phyloP scores from a whole-genome alignment of 2,888 invertebrate genomes.

The Xanthia icteritia region DNA sequence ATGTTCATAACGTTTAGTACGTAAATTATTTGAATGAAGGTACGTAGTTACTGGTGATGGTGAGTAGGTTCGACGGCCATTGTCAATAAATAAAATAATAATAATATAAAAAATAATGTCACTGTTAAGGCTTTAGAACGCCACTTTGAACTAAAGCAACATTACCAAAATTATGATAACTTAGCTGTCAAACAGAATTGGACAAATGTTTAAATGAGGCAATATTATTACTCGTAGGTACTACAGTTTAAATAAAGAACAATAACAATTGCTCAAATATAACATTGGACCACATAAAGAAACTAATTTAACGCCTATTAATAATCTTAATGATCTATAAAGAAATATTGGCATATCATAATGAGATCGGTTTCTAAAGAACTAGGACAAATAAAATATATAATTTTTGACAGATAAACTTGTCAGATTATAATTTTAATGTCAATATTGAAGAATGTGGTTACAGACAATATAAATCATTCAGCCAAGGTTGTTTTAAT shows the following conservation, averaged over 20 bases:
- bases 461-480: conserved; percentile 73
- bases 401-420: conserved; percentile 62
- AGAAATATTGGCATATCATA: conserved; percentile 41
- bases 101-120: background rate
- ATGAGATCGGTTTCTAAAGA: conserved; percentile 38
- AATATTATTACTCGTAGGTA: conserved; percentile 2
- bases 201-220: conserved; percentile 9
- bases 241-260: background rate
- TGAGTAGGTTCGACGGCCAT: background rate
- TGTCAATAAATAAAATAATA: background rate
- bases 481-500: conserved; percentile 70
- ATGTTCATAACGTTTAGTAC: background rate
- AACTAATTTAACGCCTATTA: conserved; percentile 35
- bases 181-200: conserved; percentile 15
- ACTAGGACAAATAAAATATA: conserved; percentile 50
- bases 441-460: conserved; percentile 68
- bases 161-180: conserved; percentile 18
- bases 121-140: background rate
- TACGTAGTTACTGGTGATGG: background rate
- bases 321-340: conserved; percentile 33
- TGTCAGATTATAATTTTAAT: conserved; percentile 70
- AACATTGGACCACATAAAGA: conserved; percentile 1
- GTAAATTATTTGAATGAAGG: background rate
- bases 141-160: background rate
- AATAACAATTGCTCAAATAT: conserved; percentile 6